Base-by-base conservation (phyloP, 2,113 vertebrate genomes). In the Pluvialis apricaria region DNA sequence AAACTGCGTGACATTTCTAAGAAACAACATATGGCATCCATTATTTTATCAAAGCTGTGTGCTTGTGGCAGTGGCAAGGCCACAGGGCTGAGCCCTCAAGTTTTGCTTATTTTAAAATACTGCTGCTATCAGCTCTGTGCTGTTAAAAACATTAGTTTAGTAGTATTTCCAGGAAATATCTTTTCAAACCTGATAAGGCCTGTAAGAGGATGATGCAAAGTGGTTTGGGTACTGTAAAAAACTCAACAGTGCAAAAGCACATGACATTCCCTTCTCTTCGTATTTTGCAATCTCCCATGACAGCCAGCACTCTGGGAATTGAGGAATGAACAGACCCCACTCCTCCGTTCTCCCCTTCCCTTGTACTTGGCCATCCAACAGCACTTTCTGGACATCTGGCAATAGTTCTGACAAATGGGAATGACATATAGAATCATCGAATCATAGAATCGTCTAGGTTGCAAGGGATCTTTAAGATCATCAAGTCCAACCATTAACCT, bases 21-120 rank as follows among this genome's bases (percentile, higher is more conserved):
- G 95, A 87, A 96, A 64, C 83, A 89, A 79, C 94, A 97, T 91
- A 91, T 95, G 94, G 84, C 42, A 92, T 90, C 61, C 58, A 97
- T 97, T 97, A 96, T 65, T 95, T 85, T 95, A 92, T 94, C 81
- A 89, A 89, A 94, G 66, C 49, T 1, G 1, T 54, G 29, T 80
- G 70, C 28, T 45, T 90, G 75, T 87, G 73, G 54, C 70, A 58
- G 73, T 76, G 32, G 66, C 51, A 89, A 95, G 75, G 75, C 73
- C 89, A 57, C 20, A 0, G 4, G n/a, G 66, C 88, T 96, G 83
- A 84, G 80, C 61, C 45, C 65, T 68, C 77, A 79, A 25, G 36
- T 71, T 87, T 72, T 87, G 5, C 57, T 94, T 89, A 36, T 36
- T 94, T 94, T 85, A 85, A 94, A 92, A 94, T 85, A 91, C 42